A percentile compares a stretch with the other conserved stretches of the same genome.
Conservation (phyloP, 1,140 invertebrate genomes). For the Ostrea edulis region DNA sequence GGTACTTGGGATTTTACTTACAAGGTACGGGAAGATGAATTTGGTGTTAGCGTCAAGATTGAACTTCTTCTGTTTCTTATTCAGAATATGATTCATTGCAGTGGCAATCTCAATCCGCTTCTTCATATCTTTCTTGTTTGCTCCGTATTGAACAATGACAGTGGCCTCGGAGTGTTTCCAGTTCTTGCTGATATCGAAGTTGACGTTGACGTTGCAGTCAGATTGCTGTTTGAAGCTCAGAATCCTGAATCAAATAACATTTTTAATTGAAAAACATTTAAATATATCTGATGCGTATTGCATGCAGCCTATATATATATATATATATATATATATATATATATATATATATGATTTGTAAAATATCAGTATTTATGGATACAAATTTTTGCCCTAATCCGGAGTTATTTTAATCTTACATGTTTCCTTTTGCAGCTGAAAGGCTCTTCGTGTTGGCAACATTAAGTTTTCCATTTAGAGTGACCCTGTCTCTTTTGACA, state of each 20-base stretch:
- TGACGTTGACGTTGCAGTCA: slow-evolving; percentile 45
- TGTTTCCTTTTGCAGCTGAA: slow-evolving; percentile 45
- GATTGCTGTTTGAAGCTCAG: slow-evolving; percentile 46
- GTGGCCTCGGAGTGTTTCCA: slow-evolving; percentile 52
- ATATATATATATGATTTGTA: too few species aligned
- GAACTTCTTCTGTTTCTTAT: slow-evolving; percentile 28
- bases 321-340: too few species aligned
- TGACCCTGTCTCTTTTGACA: slow-evolving; percentile 51
- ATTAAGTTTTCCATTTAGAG: slow-evolving; percentile 47
- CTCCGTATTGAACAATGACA: slow-evolving; percentile 49
- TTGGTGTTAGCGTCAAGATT: not conserved
- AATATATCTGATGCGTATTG: not conserved
- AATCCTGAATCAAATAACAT: slow-evolving; percentile 39
- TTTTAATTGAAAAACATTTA: not conserved
- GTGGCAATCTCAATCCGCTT: slow-evolving; percentile 48
- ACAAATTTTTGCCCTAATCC: too few species aligned
- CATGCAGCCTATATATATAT: not conserved
- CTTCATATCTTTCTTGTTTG: slow-evolving; percentile 54
- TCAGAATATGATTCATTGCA: slow-evolving; percentile 11
- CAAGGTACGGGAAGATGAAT: not conserved
- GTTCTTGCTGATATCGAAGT: slow-evolving; percentile 52
- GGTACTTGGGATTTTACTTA: not conserved
- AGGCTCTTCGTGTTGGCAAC: slow-evolving; percentile 47
- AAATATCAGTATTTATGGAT: too few species aligned
- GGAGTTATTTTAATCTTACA: slow-evolving; percentile 24